Percentiles rank a stretch among this genome's conserved stretches.
Conservation (phyloP, 2,113 vertebrate species). For the Formicarius rufipectus region DNA sequence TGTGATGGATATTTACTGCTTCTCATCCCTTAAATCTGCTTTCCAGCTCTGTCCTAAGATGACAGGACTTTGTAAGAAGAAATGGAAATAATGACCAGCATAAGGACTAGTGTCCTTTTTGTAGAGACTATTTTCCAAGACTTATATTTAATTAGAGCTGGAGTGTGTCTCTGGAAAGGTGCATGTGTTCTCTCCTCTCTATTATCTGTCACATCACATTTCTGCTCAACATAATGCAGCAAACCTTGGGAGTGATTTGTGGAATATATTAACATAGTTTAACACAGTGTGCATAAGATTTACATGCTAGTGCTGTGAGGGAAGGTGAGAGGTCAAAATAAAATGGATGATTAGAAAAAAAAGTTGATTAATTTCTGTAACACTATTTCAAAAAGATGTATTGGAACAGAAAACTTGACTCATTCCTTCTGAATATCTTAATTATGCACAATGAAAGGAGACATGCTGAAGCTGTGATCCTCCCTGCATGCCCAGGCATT, state of each 20-base stretch:
- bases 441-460: background rate
- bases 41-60: background rate
- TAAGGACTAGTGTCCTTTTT: background rate
- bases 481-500: background rate
- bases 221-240: slow-evolving; percentile 11
- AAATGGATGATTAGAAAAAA: background rate
- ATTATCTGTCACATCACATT: slow-evolving; percentile 42
- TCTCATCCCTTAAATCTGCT: background rate
- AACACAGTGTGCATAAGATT: background rate
- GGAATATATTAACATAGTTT: slow-evolving; percentile 55
- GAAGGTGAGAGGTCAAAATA: slow-evolving; percentile 34
- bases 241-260: slow-evolving; percentile 23
- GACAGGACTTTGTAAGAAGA: background rate
- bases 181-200: background rate
- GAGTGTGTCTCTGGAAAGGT: background rate
- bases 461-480: background rate
- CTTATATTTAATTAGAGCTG: background rate
- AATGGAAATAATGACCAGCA: background rate
- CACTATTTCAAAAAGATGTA: background rate
- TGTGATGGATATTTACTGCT: background rate
- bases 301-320: slow-evolving; percentile 5
- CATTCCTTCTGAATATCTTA: background rate
- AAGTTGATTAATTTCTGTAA: slow-evolving; percentile 26
- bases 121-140: background rate
- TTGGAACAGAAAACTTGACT: background rate